Evolutionary conservation across 2,113 vertebrate genomes (phyloP), one percentile per base, ranked within the genome.

Genomic region (Amphiprion ocellaris): DNA sequence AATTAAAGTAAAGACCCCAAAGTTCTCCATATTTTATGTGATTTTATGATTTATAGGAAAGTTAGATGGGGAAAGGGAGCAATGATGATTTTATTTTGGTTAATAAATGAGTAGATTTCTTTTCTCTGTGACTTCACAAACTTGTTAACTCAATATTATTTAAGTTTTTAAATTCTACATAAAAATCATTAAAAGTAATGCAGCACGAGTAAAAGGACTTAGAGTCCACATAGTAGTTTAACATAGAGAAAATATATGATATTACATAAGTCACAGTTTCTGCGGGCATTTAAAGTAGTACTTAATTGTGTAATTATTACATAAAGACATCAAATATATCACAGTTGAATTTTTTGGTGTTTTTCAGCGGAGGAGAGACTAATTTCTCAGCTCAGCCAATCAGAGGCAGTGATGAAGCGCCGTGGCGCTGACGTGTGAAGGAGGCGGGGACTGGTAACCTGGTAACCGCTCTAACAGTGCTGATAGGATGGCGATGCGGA

Each of bases 381-480:
- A 4, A 44, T 3, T 1, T 59, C 1, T 59, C 3, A 2, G 5
- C 6, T 81, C 16, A 70, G 28, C 91, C 82, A 92, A 90, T 89
- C 73, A 79, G 75, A 77, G 17, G 52, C 16, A 19, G 16, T 2
- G 3, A 52, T 61, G 52, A 19, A 0, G 2, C 62, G 41, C 12
- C 14, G 8, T 7, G 3, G 10, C 16, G 19, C 19, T 10, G 44
- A 63, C 11, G 52, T n/a, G 1, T 3, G 26, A 3, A 10, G 10
- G 12, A 60, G 74, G 82, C 10, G 50, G 76, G 26, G 49, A 17
- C 39, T 59, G 21, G 92, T 94, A 83, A 67, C 94, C 69, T 66
- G 64, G 94, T 61, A 90, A 94, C 94, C 44, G 37, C 28, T 64
- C 73, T 85, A 91, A 93, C 92, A 84, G 15, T 33, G 67, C 24